Conservation (phyloP, 2,797 vertebrate species). For the Halcyon chelicuti region DNA sequence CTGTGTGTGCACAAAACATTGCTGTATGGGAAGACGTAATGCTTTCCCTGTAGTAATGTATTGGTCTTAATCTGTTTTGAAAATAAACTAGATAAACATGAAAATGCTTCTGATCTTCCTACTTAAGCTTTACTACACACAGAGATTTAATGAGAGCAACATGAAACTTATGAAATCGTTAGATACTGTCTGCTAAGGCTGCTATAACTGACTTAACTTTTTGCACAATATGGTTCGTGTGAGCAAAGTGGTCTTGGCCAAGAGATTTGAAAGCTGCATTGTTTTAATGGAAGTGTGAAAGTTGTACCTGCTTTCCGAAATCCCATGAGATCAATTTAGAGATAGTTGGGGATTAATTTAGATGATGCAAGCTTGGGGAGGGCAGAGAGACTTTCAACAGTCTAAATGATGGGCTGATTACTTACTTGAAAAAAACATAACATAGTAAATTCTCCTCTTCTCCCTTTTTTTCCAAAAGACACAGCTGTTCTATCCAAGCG, state of each 20-base stretch:
- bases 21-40: neutral
- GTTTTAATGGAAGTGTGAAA: neutral
- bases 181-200: neutral
- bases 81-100: neutral
- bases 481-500: neutral
- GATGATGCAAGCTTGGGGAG: neutral
- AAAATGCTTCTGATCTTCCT: constrained; percentile 37
- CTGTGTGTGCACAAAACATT: neutral
- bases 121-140: neutral
- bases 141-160: neutral
- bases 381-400: neutral
- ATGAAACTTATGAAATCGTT: neutral
- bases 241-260: neutral
- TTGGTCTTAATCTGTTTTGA: neutral
- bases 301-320: neutral
- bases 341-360: neutral
- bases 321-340: neutral
- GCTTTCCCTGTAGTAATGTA: neutral
- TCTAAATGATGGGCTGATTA: neutral
- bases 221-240: neutral
- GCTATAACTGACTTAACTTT: neutral
- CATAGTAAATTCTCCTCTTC: neutral
- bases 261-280: neutral
- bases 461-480: neutral
- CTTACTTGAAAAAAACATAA: neutral